Evolutionary conservation across 92 coral and sea anemone species (phyloP).

Genomic region (Porites evermanni): DNA sequence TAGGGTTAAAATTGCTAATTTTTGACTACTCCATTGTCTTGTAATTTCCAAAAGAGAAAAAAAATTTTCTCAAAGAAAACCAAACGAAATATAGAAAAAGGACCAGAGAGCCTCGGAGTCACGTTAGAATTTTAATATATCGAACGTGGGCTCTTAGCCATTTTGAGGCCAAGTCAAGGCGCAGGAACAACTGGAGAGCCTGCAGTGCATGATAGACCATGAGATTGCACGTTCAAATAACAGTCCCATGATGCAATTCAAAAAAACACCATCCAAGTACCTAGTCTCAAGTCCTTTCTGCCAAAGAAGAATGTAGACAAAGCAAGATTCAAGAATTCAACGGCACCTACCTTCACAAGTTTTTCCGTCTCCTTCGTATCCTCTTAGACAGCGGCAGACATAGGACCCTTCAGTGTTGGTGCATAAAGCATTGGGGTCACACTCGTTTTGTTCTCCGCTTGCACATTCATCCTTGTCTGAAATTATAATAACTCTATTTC

Average conservation of each 20-base stretch:
- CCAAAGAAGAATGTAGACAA: neutral
- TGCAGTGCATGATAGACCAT: constrained; percentile 94
- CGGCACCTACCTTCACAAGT: constrained; percentile 25
- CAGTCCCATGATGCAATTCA: too few relatives aligned
- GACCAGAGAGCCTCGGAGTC: too few relatives aligned
- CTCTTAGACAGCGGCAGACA: constrained; percentile 2
- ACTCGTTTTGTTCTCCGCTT: neutral
- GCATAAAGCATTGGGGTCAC: constrained; percentile 20
- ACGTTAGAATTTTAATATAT: too few relatives aligned
- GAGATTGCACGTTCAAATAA: constrained; percentile 91
- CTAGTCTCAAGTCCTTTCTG: neutral
- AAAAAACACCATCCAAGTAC: neutral
- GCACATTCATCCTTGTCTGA: constrained; percentile 13
- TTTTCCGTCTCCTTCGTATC: constrained; percentile 22
- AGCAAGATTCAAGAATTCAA: neutral
- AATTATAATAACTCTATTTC: neutral
- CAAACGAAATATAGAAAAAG: too few relatives aligned
- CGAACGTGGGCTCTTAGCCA: too few relatives aligned
- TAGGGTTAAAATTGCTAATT: neutral
- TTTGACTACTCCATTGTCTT: too few relatives aligned
- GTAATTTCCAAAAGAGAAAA: too few relatives aligned
- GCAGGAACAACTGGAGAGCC: constrained; percentile 82
- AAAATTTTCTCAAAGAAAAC: too few relatives aligned
- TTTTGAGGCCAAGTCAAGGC: constrained; percentile 67
- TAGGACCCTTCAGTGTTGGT: constrained; percentile 26